Evolutionary conservation across 2,888 invertebrate genomes (phyloP).

Genomic region (Belgica antarctica): DNA sequence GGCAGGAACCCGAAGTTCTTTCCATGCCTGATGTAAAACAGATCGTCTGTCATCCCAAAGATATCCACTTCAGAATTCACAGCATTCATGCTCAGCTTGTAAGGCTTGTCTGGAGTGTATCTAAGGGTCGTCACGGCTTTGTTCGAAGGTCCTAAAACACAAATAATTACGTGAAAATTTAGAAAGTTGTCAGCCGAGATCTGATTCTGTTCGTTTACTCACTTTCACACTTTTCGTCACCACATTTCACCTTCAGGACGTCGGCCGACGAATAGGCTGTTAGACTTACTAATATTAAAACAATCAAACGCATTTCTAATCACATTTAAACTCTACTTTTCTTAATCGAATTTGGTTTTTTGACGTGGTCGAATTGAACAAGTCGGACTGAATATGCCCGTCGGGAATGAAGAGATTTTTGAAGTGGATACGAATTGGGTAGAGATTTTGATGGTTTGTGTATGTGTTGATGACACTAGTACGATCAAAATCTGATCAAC

Average conservation of each 20-base stretch:
- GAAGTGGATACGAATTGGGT: no score
- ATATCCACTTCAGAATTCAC: conserved; percentile 40
- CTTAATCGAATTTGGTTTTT: conserved; percentile 15
- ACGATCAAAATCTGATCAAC: no score
- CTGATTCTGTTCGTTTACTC: conserved; percentile 16
- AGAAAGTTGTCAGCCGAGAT: neutral
- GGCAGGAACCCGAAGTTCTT: conserved; percentile 34
- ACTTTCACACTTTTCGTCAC: conserved; percentile 41
- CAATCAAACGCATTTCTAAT: conserved; percentile 39
- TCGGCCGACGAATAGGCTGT: conserved; percentile 9
- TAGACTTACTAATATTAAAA: conserved; percentile 29
- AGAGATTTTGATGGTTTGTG: no score
- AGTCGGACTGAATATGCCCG: no score
- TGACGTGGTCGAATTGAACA: no score
- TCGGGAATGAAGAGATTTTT: no score
- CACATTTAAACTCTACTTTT: no score
- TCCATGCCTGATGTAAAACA: conserved; percentile 21
- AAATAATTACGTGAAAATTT: neutral
- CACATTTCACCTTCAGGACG: conserved; percentile 22
- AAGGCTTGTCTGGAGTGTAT: conserved; percentile 39
- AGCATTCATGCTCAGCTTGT: conserved; percentile 31
- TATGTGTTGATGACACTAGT: no score
- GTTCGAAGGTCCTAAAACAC: conserved; percentile 36
- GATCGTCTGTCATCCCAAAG: conserved; percentile 29
- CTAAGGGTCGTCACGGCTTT: conserved; percentile 28